Base-by-base conservation (phyloP, 2,888 invertebrate genomes). In the Acanthosepion pharaonis region DNA sequence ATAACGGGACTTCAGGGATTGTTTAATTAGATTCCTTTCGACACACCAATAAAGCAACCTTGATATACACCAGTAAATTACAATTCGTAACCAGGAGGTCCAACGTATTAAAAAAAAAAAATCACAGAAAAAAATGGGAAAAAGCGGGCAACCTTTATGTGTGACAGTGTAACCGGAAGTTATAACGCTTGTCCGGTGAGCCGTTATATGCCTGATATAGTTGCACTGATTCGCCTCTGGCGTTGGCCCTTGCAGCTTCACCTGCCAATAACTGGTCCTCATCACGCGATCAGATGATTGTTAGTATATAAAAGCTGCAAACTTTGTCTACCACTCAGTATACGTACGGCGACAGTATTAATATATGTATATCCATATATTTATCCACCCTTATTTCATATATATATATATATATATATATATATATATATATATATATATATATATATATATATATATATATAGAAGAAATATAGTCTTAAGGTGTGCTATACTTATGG, bases 21-120 rank as follows among this genome's bases (percentile, higher is more conserved):
- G 64, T 78, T 78, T 78, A 78, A 78, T 78, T 78, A 78, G n/a
- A n/a, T 78, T 78, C 78, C 78, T 28, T 78, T 78, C 78, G 78
- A 78, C 9, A 78, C 78, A 78, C n/a, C 78, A n/a, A n/a, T 78
- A 78, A 78, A n/a, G n/a, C n/a, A 42, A 0, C 78, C n/a, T 8
- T 78, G 78, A 28, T 8, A 78, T n/a, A 78, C 4, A 78, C n/a
- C 78, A 78, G 78, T n/a, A 78, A 78, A 78, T 78, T 15, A 78
- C n/a, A 20, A 55, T 20, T 55, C 20, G 55, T 20, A 20, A 20
- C 55, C 20, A 78, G n/a, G 28, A 78, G 28, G 28, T 9, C 78
- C 9, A 78, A 1, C 78, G 18, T 8, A 1, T 11, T n/a, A 9
- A 0, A 78, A 78, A 5, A 78, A 5, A 33, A 78, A n/a, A 78